Evolutionary conservation across 2,797 vertebrate genomes (phyloP), one percentile per base, ranked within the genome.

Genomic region (Hoplostethus atlanticus): DNA sequence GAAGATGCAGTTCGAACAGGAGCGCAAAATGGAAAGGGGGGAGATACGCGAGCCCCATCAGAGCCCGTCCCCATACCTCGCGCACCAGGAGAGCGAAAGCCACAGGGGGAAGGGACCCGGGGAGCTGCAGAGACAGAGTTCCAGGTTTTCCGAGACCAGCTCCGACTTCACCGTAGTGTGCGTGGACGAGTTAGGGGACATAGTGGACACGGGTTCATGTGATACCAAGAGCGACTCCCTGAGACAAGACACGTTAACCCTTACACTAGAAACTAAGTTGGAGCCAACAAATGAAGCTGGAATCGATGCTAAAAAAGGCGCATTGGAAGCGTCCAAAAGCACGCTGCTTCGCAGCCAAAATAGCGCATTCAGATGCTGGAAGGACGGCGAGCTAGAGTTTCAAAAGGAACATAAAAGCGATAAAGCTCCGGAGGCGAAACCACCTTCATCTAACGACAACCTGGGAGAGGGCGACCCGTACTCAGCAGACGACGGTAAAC

Each of bases 11-110:
- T 95, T 96, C 61, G 98, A 99, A 79, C 96, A 98, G 64, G 98
- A 99, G 91, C 96, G 96, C 90, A 97, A 95, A 83, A 98, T 99
- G 98, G 98, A 99, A 84, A 84, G 98, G n/a, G 98, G 98, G 4
- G 96, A 99, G 84, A 96, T 98, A 47, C 86, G 84, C 0, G 97
- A 98, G 83, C 72, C 87, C 12, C 90, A 81, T 28, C 88, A 84
- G 1, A 54, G 76, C 10, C 77, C 81, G 3, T 85, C 91, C 0
- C 84, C 80, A 69, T 65, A 80, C 75, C 51, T 55, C 4, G 40
- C n/a, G 73, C 79, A 58, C 25, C 92, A 92, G 56, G 93, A 95
- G 7, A 13, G 87, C 0, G 93, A 95, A n/a, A 6, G 59, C 2
- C 69, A 58, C 47, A 56, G 48, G 73, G 94, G 93, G 28, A 94